Percentiles rank a stretch among this genome's conserved stretches.
Conservation (phyloP, 2,113 vertebrate species). For the Grus americana region DNA sequence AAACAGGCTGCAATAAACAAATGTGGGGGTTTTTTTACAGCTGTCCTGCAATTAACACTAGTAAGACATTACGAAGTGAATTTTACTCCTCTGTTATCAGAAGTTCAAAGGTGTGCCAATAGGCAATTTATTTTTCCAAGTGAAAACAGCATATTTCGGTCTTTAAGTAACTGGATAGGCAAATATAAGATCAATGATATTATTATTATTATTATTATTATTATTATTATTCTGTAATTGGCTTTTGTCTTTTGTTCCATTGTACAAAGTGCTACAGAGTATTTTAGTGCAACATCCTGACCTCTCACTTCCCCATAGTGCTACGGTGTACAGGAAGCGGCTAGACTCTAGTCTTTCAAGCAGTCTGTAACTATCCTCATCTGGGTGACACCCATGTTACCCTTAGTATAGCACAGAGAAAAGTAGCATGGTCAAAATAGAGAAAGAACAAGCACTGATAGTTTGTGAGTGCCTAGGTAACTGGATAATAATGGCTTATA, state of each 20-base stretch:
- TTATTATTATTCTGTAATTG: not conserved
- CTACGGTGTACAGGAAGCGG: not conserved
- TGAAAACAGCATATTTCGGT: not conserved
- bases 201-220: not conserved
- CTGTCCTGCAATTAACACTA: not conserved
- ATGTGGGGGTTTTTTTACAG: not conserved
- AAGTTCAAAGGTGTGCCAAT: not conserved
- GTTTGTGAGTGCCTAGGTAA: not conserved
- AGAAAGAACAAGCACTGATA: not conserved
- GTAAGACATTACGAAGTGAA: not conserved
- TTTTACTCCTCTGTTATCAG: not conserved
- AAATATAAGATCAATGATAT: not conserved
- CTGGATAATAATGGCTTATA: not conserved
- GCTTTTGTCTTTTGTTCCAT: not conserved
- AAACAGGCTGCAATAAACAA: not conserved
- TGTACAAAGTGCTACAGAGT: not conserved
- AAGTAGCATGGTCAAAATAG: not conserved
- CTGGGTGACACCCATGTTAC: not conserved
- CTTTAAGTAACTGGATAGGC: not conserved
- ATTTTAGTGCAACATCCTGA: not conserved
- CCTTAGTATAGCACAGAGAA: not conserved
- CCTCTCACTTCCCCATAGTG: not conserved
- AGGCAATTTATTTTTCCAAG: not conserved
- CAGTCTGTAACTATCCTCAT: not conserved
- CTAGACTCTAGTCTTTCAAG: not conserved